These are phyloP conservation scores for Micromys minutus DNA, from an alignment of 2,113 vertebrate genomes.

Conservation along the genomic window DNA sequence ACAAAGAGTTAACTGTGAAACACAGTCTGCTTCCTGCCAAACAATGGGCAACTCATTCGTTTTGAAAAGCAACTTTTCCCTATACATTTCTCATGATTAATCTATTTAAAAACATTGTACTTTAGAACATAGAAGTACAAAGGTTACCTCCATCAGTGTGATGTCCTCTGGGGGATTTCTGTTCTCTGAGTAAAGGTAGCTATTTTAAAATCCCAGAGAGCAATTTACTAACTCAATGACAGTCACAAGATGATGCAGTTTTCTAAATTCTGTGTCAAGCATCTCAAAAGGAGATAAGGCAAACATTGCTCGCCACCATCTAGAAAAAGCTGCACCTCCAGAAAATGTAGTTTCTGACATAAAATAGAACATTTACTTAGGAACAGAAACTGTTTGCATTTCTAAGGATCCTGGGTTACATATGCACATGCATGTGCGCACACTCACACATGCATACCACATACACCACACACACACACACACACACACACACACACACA, in stretches of 20 bases:
- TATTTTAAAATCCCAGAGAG: conserved; percentile 36
- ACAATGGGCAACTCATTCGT: not conserved
- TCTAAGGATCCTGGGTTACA: not conserved
- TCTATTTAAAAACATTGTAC: not conserved
- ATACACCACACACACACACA: not conserved
- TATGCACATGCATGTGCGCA: not conserved
- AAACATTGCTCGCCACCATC: conserved; percentile 6
- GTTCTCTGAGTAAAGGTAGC: not conserved
- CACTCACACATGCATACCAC: not conserved
- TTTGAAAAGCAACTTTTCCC: not conserved
- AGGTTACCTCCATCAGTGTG: not conserved
- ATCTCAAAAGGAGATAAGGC: not conserved
- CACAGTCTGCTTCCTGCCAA: conserved; percentile 66
- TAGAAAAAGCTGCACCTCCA: not conserved
- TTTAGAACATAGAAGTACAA: not conserved
- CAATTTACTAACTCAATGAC: conserved; percentile 37
- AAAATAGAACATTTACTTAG: not conserved
- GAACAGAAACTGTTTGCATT: not conserved
- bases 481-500: not conserved
- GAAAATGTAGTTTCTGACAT: conserved; percentile 4
- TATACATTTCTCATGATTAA: not conserved
- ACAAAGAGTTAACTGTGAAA: conserved; percentile 65
- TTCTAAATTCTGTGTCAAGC: conserved; percentile 10
- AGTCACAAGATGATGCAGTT: conserved; percentile 16
- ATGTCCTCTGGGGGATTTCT: not conserved